Conservation (phyloP, 1,140 invertebrate genomes). For the Piezodorus guildinii region DNA sequence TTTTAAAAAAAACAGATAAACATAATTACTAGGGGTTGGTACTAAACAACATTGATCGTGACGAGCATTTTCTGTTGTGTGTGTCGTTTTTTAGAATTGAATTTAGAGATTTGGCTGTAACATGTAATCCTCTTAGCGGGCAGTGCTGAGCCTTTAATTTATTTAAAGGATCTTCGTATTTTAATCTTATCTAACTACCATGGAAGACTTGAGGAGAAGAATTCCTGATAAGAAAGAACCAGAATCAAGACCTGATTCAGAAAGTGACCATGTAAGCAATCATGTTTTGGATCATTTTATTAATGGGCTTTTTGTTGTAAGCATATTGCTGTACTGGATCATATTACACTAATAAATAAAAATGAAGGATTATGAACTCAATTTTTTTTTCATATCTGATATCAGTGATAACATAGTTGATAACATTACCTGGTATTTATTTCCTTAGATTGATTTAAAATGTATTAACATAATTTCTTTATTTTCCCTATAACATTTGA, state of each 20-base stretch:
- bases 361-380: too few species aligned
- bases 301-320: too few species aligned
- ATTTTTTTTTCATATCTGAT: too few species aligned
- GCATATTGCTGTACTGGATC: too few species aligned
- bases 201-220: slow-evolving; percentile 11
- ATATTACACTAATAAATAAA: too few species aligned
- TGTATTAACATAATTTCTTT: too few species aligned
- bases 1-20: too few species aligned
- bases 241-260: slow-evolving; percentile 1
- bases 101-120: neutral
- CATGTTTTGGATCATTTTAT: neutral
- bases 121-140: neutral
- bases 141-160: neutral
- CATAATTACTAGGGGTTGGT: too few species aligned
- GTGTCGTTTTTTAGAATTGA: neutral
- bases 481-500: too few species aligned
- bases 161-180: neutral
- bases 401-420: too few species aligned
- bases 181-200: neutral
- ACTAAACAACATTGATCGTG: neutral
- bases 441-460: too few species aligned
- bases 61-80: neutral
- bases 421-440: too few species aligned
- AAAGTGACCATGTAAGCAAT: slow-evolving; percentile 1
- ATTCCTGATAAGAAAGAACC: slow-evolving; percentile 12